Evolutionary conservation across 2,888 invertebrate species (phyloP).

Genomic region (Urechis unicinctus): DNA sequence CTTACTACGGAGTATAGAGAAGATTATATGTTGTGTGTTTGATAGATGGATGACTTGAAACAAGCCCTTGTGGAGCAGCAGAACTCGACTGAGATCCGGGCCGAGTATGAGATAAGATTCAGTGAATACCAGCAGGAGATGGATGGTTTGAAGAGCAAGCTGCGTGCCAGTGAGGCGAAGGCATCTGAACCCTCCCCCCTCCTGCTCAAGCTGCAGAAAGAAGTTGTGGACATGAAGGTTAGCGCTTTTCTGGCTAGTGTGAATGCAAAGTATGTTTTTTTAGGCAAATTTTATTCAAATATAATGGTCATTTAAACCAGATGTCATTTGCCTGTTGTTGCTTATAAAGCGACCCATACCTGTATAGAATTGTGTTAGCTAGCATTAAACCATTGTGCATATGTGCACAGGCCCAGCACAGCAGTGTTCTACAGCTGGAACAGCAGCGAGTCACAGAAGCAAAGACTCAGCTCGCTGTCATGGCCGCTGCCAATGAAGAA

Average conservation of each 20-base stretch:
- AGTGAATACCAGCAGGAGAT: constrained; percentile 55
- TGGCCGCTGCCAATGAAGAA: constrained; percentile 67
- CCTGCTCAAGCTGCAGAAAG: constrained; percentile 64
- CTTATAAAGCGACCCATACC: too few relatives aligned
- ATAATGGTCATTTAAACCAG: too few relatives aligned
- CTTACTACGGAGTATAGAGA: too few relatives aligned
- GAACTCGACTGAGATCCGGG: too few relatives aligned
- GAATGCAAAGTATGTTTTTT: too few relatives aligned
- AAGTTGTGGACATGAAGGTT: constrained; percentile 67
- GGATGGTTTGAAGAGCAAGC: constrained; percentile 60
- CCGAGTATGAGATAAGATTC: too few relatives aligned
- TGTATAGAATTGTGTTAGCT: not conserved
- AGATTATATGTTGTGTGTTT: too few relatives aligned
- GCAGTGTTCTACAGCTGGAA: constrained; percentile 64
- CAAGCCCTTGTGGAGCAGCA: too few relatives aligned
- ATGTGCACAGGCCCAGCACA: constrained; percentile 62
- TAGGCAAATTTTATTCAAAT: too few relatives aligned
- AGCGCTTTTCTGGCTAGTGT: too few relatives aligned
- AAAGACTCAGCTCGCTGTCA: constrained; percentile 65
- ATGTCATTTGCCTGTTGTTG: too few relatives aligned
- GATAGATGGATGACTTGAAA: too few relatives aligned
- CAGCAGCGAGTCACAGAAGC: constrained; percentile 67
- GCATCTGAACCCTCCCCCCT: constrained; percentile 61
- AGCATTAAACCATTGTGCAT: not conserved
- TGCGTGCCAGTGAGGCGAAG: constrained; percentile 63